Evolutionary conservation across 2,797 vertebrate species (phyloP).

Genomic region (Odontamblyopus rebecca): DNA sequence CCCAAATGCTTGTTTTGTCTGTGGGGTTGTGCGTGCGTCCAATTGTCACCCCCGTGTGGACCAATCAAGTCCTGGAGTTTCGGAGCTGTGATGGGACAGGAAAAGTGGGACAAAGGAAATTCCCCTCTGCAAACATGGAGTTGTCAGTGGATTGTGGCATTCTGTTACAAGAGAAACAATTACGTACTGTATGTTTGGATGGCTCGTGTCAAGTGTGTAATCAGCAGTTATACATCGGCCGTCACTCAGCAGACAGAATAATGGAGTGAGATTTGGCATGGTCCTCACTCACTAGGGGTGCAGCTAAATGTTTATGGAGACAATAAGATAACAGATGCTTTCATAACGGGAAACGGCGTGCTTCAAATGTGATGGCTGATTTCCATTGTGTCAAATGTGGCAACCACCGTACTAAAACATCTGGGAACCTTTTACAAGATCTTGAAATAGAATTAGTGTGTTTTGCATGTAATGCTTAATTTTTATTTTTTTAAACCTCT

Average conservation of each 20-base stretch:
- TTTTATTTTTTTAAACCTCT: too few relatives aligned
- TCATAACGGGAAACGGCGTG: neutral
- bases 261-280: conserved; percentile 23
- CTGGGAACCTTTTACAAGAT: too few relatives aligned
- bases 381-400: neutral
- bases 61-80: conserved; percentile 39
- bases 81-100: conserved; percentile 30
- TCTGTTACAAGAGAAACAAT: conserved; percentile 41
- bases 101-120: conserved; percentile 24
- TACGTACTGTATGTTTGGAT: conserved; percentile 56
- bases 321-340: conserved; percentile 15
- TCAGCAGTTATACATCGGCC: conserved; percentile 38
- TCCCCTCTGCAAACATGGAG: conserved; percentile 39
- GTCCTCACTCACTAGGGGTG: conserved; percentile 19
- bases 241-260: conserved; percentile 38
- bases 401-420: neutral
- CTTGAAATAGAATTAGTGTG: too few relatives aligned
- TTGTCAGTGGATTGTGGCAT: conserved; percentile 36
- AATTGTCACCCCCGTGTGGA: conserved; percentile 56
- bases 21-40: conserved; percentile 53
- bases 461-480: too few relatives aligned
- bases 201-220: conserved; percentile 50
- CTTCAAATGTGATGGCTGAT: neutral
- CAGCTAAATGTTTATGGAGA: conserved; percentile 6
- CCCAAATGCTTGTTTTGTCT: conserved; percentile 69